Evolutionary conservation across 1,140 invertebrate genomes (phyloP).

Genomic region (Zaprionus nigranus): DNA sequence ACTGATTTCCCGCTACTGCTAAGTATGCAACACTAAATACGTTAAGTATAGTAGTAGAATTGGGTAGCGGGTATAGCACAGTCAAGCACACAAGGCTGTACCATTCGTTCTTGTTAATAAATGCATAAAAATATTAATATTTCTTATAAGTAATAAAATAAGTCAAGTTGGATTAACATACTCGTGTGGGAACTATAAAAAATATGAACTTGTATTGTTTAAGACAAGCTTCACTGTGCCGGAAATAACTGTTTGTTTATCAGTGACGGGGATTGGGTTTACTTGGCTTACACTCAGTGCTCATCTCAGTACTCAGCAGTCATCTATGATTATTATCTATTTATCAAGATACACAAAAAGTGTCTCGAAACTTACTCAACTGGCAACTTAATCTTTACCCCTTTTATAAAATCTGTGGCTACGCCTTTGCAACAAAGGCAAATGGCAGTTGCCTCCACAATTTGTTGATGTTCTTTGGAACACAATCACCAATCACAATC

Average conservation of each 20-base stretch:
- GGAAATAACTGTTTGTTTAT: not conserved
- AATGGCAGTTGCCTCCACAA: not conserved
- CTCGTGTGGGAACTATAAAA: not conserved
- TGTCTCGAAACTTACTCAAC: not conserved
- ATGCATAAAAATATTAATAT: not conserved
- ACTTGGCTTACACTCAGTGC: not conserved
- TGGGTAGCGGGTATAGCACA: too few relatives aligned
- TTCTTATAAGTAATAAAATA: not conserved
- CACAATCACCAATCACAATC: not conserved
- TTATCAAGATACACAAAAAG: not conserved
- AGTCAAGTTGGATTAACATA: too few relatives aligned
- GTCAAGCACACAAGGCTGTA: too few relatives aligned
- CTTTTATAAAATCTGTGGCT: not conserved
- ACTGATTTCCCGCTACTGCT: too few relatives aligned
- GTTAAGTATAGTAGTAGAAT: too few relatives aligned
- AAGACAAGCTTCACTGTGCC: not conserved
- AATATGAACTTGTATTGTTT: not conserved
- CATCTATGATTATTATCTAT: not conserved
- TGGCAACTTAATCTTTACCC: not conserved
- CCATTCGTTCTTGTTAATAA: too few relatives aligned
- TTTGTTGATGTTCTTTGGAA: not conserved
- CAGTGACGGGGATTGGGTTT: not conserved
- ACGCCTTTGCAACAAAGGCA: conserved; percentile 12
- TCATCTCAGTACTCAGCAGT: not conserved
- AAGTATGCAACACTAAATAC: too few relatives aligned